Conservation (phyloP, 2,113 vertebrate genomes). For the Malurus alboscapulatus region DNA sequence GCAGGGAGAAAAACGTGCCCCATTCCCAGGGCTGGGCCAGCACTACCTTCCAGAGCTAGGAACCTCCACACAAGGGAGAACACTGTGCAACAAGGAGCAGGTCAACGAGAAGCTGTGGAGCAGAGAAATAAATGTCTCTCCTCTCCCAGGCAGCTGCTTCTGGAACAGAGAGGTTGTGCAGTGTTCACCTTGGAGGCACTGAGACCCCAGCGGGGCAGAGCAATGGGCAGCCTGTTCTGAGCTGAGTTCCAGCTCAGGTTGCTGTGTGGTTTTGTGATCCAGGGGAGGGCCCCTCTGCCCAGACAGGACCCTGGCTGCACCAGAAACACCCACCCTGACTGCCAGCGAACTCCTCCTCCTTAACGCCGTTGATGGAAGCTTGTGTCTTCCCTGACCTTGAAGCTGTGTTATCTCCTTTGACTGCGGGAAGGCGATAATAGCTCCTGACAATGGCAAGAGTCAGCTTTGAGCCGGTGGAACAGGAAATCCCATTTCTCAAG, state of each 20-base stretch:
- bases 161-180: background rate
- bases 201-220: background rate
- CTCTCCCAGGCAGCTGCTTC: background rate
- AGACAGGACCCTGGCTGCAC: background rate
- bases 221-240: background rate
- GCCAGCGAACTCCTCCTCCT: background rate
- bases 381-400: constrained; percentile 56
- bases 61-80: background rate
- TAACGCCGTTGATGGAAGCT: background rate
- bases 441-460: constrained; percentile 52
- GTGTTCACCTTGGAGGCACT: background rate
- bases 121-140: background rate
- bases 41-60: background rate
- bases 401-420: constrained; percentile 37
- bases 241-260: background rate
- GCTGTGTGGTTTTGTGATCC: background rate
- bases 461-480: constrained; percentile 46
- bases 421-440: constrained; percentile 37
- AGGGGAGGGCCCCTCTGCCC: background rate
- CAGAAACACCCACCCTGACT: background rate
- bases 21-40: background rate
- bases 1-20: rapidly evolving
- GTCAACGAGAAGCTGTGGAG: background rate
- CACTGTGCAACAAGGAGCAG: background rate
- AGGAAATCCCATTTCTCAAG: constrained; percentile 69